Conservation (phyloP, 2,888 invertebrate genomes). For the Bombylius major region DNA sequence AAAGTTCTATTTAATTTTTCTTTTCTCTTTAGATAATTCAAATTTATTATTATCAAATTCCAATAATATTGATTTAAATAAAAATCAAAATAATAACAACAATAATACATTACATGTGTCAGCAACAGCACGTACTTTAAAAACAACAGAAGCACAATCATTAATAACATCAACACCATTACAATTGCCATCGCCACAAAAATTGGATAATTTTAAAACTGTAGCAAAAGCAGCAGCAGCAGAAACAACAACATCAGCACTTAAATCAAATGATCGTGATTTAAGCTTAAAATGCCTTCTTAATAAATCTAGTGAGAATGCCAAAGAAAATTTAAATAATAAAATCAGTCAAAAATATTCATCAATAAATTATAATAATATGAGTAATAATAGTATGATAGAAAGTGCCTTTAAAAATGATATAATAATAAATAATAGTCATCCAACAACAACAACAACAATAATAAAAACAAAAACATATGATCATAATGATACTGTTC, state of each 20-base stretch:
- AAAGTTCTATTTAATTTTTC: too few species aligned
- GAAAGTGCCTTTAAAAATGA: constrained; percentile 4
- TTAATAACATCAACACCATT: constrained; percentile 1
- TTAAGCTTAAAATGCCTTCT: not conserved
- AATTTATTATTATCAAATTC: not conserved
- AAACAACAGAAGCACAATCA: constrained; percentile 4
- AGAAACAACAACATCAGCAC: not conserved
- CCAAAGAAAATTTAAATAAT: constrained; percentile 5
- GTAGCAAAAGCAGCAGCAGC: too few species aligned
- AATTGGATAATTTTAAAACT: not conserved
- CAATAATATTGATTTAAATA: not conserved
- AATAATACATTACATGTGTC: too few species aligned
- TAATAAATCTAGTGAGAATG: constrained; percentile 7
- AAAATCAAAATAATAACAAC: too few species aligned
- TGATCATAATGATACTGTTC: not conserved
- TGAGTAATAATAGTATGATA: not conserved
- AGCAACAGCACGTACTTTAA: not conserved
- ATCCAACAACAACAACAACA: not conserved
- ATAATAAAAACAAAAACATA: not conserved
- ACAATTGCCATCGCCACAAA: too few species aligned
- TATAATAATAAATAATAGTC: not conserved
- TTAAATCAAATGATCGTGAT: not conserved
- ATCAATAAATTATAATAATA: not conserved
- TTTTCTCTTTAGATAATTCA: not conserved
- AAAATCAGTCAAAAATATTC: not conserved